These are phyloP conservation scores for Poeciliopsis retropinna DNA, from an alignment of 2,113 vertebrate species.

Conservation along the genomic window DNA sequence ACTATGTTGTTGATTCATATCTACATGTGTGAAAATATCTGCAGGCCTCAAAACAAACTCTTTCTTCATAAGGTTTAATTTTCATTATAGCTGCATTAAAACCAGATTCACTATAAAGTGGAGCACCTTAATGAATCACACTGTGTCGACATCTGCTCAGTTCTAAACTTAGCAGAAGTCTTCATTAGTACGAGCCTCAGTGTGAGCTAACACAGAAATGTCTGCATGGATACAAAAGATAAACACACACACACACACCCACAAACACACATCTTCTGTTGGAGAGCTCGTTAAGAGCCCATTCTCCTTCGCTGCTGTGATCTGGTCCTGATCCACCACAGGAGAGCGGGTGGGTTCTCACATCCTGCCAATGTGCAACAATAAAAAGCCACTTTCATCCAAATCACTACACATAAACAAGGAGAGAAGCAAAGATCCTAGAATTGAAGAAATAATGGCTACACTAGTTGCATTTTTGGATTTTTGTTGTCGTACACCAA, in stretches of 20 bases:
- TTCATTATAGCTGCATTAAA: slow-evolving; percentile 29
- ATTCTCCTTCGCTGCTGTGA: slow-evolving; percentile 7
- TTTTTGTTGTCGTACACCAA: background rate
- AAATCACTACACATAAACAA: slow-evolving; percentile 3
- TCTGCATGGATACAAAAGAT: background rate
- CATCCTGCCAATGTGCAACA: slow-evolving; percentile 50
- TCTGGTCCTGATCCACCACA: slow-evolving; percentile 20
- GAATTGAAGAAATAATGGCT: no score
- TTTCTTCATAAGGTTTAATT: slow-evolving; percentile 19
- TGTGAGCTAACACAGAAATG: slow-evolving; percentile 15
- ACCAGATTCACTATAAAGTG: slow-evolving; percentile 44
- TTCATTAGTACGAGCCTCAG: slow-evolving; percentile 46
- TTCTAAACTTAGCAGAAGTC: slow-evolving; percentile 34
- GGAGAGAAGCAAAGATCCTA: background rate
- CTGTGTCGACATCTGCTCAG: slow-evolving; percentile 50
- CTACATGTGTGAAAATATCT: background rate
- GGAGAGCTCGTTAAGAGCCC: slow-evolving; percentile 23
- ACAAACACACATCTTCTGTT: background rate
- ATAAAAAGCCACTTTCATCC: slow-evolving; percentile 30
- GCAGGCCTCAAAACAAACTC: background rate
- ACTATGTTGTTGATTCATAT: background rate
- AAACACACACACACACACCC: background rate
- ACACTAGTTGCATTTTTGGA: background rate
- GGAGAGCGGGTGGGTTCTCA: slow-evolving; percentile 43
- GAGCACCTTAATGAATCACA: slow-evolving; percentile 51